Percentiles rank a stretch among this genome's conserved stretches.
Evolutionary conservation across 2,113 vertebrate species (phyloP).

Genomic region (Eclectus roratus): DNA sequence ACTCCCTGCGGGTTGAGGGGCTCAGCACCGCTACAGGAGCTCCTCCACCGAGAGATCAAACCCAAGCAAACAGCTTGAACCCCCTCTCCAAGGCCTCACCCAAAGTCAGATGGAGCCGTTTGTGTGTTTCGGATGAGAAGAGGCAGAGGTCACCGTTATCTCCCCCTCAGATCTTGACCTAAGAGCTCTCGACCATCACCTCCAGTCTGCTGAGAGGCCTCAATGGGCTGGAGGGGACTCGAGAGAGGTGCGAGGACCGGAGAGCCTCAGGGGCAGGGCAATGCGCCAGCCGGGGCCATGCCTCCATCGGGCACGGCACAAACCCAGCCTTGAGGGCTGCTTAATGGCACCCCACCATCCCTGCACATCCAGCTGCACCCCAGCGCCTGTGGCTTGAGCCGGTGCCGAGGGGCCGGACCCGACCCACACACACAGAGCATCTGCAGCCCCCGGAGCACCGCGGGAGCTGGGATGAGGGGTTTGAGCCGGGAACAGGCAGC

Average conservation of each 20-base stretch:
- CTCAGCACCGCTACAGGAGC: rapidly evolving
- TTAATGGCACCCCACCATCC: rapidly evolving
- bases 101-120: neutral
- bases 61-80: neutral
- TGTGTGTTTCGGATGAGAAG: neutral
- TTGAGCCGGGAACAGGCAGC: neutral
- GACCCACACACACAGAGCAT: neutral
- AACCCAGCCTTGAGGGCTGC: rapidly evolving
- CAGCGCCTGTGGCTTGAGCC: neutral
- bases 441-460: rapidly evolving
- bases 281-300: rapidly evolving
- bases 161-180: rapidly evolving
- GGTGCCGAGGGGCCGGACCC: neutral
- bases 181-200: neutral
- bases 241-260: neutral
- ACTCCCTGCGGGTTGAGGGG: rapidly evolving
- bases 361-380: neutral
- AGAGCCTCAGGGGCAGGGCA: neutral
- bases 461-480: neutral
- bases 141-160: neutral
- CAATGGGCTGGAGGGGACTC: neutral
- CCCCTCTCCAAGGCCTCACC: neutral
- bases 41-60: neutral
- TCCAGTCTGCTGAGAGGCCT: neutral
- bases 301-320: rapidly evolving